These are phyloP conservation scores for Ommatoiulus sabulosus DNA, from an alignment of 2,888 invertebrate species.

Conservation along the genomic window DNA sequence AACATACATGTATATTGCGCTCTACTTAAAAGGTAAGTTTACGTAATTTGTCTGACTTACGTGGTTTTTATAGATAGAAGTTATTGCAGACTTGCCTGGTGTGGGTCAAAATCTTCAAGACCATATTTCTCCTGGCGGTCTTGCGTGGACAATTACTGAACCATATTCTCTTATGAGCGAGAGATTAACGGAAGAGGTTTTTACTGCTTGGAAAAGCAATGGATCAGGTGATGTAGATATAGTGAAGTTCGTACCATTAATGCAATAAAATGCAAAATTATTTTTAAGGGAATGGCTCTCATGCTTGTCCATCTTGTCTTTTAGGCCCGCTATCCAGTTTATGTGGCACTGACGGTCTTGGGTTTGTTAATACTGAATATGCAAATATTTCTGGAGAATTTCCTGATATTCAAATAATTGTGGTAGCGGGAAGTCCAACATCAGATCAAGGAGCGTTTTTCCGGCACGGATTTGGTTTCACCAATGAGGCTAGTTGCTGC, in stretches of 20 bases:
- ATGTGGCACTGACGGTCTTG: constrained; percentile 89
- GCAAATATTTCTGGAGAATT: constrained; percentile 88
- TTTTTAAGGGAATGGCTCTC: not conserved
- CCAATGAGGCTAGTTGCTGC: not conserved
- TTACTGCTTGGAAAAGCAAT: not conserved
- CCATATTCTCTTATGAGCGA: not conserved
- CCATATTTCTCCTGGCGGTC: constrained; percentile 86
- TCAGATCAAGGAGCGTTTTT: not conserved
- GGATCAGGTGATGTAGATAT: no score
- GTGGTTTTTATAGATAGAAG: constrained; percentile 64
- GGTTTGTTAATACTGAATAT: constrained; percentile 90
- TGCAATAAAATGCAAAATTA: not conserved
- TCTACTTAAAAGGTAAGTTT: no score
- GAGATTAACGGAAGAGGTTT: not conserved
- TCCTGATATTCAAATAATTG: constrained; percentile 93
- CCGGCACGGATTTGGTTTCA: not conserved
- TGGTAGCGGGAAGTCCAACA: constrained; percentile 70
- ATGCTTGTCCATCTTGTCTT: not conserved
- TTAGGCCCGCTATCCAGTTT: constrained; percentile 86
- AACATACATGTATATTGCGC: not conserved
- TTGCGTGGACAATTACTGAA: constrained; percentile 73
- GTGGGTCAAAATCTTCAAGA: constrained; percentile 91
- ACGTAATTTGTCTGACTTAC: not conserved
- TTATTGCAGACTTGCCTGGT: constrained; percentile 80
- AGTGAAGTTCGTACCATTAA: no score